Evolutionary conservation across 2,888 invertebrate genomes (phyloP).

Genomic region (Conus canariensis): DNA sequence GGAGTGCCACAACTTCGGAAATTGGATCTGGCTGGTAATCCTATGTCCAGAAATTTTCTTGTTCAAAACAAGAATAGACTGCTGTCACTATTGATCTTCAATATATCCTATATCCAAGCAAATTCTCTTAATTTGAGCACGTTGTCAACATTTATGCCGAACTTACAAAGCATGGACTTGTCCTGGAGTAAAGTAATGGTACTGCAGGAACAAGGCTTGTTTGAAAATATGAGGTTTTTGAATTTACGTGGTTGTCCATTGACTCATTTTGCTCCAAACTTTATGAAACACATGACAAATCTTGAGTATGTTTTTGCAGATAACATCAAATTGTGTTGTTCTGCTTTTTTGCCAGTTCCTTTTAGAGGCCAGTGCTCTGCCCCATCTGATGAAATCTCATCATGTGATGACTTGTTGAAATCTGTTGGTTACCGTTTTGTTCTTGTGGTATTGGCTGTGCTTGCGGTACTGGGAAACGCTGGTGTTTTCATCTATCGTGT

Average conservation of each 20-base stretch:
- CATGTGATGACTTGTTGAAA: background rate
- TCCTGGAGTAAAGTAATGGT: background rate
- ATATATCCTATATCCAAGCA: background rate
- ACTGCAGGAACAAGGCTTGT: background rate
- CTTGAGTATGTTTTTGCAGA: background rate
- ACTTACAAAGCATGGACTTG: background rate
- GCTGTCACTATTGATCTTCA: background rate
- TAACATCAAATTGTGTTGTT: background rate
- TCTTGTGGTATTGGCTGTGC: background rate
- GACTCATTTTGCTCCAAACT: background rate
- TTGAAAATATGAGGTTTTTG: background rate
- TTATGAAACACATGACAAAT: background rate
- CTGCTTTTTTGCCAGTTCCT: background rate
- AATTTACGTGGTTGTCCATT: background rate
- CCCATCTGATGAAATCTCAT: background rate
- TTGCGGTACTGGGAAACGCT: background rate
- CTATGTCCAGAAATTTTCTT: background rate
- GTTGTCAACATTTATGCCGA: background rate
- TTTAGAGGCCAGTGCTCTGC: background rate
- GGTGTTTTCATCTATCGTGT: background rate
- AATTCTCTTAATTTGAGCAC: background rate
- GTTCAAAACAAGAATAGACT: background rate
- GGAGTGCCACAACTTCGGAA: background rate
- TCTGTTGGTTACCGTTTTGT: background rate
- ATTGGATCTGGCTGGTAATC: background rate